These are phyloP conservation scores for Craseonycteris thonglongyai DNA, from an alignment of 2,113 vertebrate genomes.

Conservation along the genomic window DNA sequence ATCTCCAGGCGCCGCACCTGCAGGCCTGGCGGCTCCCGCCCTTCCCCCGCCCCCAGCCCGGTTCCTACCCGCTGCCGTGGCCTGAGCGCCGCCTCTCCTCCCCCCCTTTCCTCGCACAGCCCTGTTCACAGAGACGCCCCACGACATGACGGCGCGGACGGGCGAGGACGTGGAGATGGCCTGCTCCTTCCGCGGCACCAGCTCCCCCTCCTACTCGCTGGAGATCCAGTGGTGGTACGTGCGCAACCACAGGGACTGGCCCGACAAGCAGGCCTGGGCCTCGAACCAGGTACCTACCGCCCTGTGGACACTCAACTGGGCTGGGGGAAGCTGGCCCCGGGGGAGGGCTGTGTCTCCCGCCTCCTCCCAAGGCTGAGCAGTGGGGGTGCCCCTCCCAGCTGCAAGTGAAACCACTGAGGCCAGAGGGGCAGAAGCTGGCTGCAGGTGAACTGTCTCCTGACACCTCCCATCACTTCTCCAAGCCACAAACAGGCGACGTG, in stretches of 20 bases:
- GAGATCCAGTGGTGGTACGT: constrained; percentile 99
- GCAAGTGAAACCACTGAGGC: background rate
- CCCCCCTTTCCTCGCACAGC: constrained; percentile 77
- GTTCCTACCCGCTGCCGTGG: accelerated
- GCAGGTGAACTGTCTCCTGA: background rate
- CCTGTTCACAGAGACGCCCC: constrained; percentile 94
- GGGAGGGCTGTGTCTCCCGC: background rate
- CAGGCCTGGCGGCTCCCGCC: background rate
- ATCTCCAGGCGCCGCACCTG: background rate
- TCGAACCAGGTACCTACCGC: constrained; percentile 85
- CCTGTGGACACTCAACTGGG: accelerated
- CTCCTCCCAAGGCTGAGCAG: too few relatives aligned
- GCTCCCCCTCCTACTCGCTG: constrained; percentile 91
- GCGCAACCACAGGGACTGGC: constrained; percentile 85
- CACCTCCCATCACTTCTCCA: background rate
- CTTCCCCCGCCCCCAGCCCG: background rate
- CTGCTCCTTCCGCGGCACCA: constrained; percentile 93
- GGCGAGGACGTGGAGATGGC: constrained; percentile 97
- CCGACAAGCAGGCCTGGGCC: constrained; percentile 83
- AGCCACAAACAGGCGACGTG: accelerated
- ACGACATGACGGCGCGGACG: constrained; percentile 87
- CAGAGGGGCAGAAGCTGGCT: background rate
- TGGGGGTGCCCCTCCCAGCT: background rate
- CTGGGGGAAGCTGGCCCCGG: accelerated
- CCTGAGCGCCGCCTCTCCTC: background rate